A percentile compares a stretch with the other conserved stretches of the same genome.
Conservation (phyloP, 2,113 vertebrate genomes). For the Ornithorhynchus anatinus region DNA sequence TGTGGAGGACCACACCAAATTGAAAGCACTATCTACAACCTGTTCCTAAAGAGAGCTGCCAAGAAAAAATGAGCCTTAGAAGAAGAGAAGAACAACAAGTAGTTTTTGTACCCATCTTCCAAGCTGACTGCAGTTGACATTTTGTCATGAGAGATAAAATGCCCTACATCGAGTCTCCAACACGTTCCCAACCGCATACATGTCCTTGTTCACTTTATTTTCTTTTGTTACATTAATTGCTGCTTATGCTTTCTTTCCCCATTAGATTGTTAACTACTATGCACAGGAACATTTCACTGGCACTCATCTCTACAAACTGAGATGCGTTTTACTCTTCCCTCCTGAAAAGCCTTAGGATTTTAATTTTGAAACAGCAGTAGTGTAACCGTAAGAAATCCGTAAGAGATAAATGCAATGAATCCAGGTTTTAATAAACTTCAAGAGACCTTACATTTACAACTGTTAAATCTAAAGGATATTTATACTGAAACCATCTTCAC, state of each 20-base stretch:
- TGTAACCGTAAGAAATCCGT: too few species aligned
- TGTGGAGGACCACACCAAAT: not conserved
- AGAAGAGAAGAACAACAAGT: too few species aligned
- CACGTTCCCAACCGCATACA: not conserved
- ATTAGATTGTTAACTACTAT: not conserved
- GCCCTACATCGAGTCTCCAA: not conserved
- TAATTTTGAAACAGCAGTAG: too few species aligned
- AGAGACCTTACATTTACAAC: too few species aligned
- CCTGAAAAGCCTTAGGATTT: too few species aligned
- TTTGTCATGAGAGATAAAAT: not conserved
- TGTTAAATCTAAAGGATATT: too few species aligned
- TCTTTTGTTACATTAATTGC: slow-evolving; percentile 6
- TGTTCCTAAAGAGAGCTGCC: not conserved
- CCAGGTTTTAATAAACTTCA: too few species aligned
- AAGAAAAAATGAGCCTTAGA: too few species aligned
- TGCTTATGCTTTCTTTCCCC: not conserved
- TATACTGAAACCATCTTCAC: too few species aligned
- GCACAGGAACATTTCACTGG: not conserved
- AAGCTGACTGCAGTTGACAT: not conserved
- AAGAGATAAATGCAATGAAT: too few species aligned
- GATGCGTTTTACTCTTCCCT: too few species aligned
- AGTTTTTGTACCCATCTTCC: not conserved
- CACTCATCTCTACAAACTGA: too few species aligned
- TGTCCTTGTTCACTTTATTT: not conserved
- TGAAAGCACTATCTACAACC: not conserved